Evolutionary conservation across 2,797 vertebrate species (phyloP), one percentile per base, ranked within the genome.

Genomic region (Oryzias sinensis): DNA sequence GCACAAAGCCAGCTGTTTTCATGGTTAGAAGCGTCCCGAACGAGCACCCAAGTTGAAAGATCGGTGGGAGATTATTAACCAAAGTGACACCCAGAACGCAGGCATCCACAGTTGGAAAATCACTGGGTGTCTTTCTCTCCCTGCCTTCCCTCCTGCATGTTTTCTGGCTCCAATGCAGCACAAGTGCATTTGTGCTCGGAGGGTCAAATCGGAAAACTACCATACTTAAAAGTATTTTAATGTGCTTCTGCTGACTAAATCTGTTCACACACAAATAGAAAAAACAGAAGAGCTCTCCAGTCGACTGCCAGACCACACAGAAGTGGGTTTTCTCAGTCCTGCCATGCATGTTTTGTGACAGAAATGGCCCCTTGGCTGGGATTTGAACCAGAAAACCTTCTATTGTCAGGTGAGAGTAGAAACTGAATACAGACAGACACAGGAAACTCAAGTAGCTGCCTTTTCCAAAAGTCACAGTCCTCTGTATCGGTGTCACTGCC

Each of bases 1-100:
- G 89, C 86, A 84, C 86, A 80, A 69, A 90, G 87, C 92, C 92
- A 93, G 91, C 89, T 93, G 92, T 93, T 93, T 90, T 90, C 89
- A 90, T 88, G 90, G 85, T 90, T 90, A 84, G 84, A 82, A 89
- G 89, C 88, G 65, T 89, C 89, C 76, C 69, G 80, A 87, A 89
- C 85, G 86, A 72, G 86, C 90, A 90, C 83, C 83, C 85, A 67
- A 83, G 86, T 88, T 85, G 88, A 92, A 91, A 85, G 89, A 91
- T 89, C 84, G 87, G 82, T 88, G 69, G 87, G 85, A 90, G 90
- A 89, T 92, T 91, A 92, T 93, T 92, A 92, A 91, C 87, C 88
- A 92, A 93, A 91, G 90, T 89, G 89, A 91, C 91, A 90, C 80
- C 62, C 89, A 71, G 81, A 88, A 88, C 84, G 69, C 85, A 83